A percentile compares a stretch with the other conserved stretches of the same genome.
Evolutionary conservation across 2,113 vertebrate genomes (phyloP).

Genomic region (Aleadryas rufinucha): DNA sequence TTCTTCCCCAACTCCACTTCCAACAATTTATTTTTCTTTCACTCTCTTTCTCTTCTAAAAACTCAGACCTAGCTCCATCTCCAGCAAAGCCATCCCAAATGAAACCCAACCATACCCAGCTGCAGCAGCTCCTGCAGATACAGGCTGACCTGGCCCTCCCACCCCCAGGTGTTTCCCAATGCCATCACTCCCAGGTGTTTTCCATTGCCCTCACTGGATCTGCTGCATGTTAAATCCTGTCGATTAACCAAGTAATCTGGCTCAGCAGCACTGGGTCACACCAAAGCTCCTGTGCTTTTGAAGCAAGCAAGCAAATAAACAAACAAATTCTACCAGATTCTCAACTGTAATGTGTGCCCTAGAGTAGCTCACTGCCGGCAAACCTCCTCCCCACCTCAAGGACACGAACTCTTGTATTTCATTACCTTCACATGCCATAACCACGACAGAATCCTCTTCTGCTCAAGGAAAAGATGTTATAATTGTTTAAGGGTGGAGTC

Average conservation of each 20-base stretch:
- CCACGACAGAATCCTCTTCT: not conserved
- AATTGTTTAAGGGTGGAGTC: not conserved
- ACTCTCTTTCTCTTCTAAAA: not conserved
- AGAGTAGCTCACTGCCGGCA: not conserved
- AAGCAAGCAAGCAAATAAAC: not conserved
- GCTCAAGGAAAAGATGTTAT: not conserved
- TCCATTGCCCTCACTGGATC: not conserved
- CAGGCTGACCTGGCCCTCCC: not conserved
- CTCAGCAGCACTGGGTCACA: no score
- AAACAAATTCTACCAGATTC: no score
- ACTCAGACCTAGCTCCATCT: fast-evolving
- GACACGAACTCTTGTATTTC: no score
- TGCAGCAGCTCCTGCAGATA: not conserved
- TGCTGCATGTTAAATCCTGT: not conserved
- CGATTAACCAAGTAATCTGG: fast-evolving
- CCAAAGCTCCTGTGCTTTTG: not conserved
- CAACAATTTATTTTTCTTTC: fast-evolving
- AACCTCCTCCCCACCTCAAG: not conserved
- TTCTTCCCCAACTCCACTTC: not conserved
- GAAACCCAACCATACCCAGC: fast-evolving
- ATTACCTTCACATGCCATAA: no score
- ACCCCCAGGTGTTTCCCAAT: not conserved
- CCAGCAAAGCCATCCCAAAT: fast-evolving
- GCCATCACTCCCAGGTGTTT: not conserved
- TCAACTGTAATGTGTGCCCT: fast-evolving